Base-by-base conservation (phyloP, 2,113 vertebrate species). In the Oryzias curvinotus region DNA sequence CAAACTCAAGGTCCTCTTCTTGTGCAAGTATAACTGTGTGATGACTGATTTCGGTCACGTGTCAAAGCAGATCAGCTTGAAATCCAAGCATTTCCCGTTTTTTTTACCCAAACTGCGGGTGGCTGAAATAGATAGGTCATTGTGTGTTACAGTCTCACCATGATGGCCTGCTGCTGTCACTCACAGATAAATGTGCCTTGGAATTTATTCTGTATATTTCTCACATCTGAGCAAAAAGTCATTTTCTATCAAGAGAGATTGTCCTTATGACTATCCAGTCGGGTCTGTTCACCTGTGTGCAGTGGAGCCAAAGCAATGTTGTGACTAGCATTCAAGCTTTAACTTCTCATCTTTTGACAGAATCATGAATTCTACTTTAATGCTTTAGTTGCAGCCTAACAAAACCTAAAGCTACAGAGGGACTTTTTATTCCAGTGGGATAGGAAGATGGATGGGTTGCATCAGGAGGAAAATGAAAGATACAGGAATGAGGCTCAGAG, bases 361-460 rank as follows among this genome's bases (percentile, higher is more conserved):
- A 25, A 70, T 62, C 21, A 65, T 68, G 78, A 76, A 45, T 49
- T 54, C 17, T 70, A 59, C 68, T 73, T 56, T 67, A 45, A 73
- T 17, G 25, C 58, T 54, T 71, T 18, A 41, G 54, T 43, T 4
- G 51, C 7, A 61, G 68, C 70, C 68, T 78, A 83, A 82, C 46
- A 55, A 65, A 77, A 77, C 52, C 50, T 62, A 68, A 73, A 50
- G 50, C 51, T 8, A 43, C 28, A 30, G 49, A 57, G 36, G 48
- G 47, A 47, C 52, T 65, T 56, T 73, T 75, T 63, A 42, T 50
- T 52, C 65, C 52, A 62, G 56, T 56, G 17, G 52, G 74, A 77
- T 49, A 28, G 49, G 36, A 25, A 42, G 66, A 41, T 28, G 58
- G 30, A 50, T n/a, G 66, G 36, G 57, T 21, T 42, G 15, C 15